Evolutionary conservation across 2,888 invertebrate species (phyloP).

Genomic region (Chaetogeoica ovagalla): DNA sequence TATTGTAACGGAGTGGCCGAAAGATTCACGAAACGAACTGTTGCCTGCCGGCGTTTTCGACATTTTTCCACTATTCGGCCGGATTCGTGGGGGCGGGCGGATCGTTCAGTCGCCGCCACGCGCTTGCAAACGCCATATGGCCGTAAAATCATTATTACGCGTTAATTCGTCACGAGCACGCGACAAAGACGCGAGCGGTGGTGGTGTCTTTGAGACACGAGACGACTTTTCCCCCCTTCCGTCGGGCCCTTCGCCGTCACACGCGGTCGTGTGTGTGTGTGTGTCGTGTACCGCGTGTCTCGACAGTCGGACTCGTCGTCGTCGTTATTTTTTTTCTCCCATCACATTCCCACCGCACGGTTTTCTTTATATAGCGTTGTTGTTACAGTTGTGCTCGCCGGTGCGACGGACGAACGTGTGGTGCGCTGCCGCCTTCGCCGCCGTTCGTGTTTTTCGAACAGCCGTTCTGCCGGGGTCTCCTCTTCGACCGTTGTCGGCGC

Average conservation of each 20-base stretch:
- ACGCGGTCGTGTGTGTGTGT: not conserved
- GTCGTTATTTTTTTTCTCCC: not conserved
- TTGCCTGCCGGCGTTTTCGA: no score
- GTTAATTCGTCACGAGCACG: slow-evolving; percentile 27
- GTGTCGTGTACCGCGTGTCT: no score
- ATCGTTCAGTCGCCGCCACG: no score
- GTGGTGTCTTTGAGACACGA: not conserved
- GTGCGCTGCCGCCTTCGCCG: not conserved
- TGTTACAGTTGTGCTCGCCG: not conserved
- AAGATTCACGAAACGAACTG: no score
- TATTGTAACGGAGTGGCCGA: no score
- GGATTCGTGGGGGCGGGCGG: no score
- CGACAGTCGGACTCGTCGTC: no score
- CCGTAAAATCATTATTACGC: not conserved
- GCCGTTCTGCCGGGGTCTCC: no score
- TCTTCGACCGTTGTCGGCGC: no score
- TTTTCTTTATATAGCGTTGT: no score
- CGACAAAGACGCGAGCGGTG: slow-evolving; percentile 7
- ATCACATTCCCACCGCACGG: not conserved
- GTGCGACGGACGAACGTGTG: not conserved
- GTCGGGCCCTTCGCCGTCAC: no score
- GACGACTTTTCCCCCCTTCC: not conserved
- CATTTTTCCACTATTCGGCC: no score
- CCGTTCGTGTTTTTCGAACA: not conserved
- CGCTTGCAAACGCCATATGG: slow-evolving; percentile 37